Conservation (phyloP, 30 jellyfish, hydroid and myxozoan species). For the Pseudorhiza aurosa region DNA sequence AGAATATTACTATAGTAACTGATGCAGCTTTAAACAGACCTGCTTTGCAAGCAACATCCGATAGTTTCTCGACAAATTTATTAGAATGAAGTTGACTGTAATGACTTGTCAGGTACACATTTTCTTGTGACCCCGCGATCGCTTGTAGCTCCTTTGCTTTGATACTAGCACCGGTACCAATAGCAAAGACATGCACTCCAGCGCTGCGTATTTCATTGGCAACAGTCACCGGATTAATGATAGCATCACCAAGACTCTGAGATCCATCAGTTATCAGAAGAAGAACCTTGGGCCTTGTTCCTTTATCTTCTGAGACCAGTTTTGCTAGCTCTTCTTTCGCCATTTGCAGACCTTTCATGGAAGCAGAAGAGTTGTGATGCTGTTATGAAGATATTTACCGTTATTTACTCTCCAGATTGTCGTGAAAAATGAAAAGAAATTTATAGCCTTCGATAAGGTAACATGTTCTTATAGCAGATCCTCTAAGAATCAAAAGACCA, state of each 20-base stretch:
- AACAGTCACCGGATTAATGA: background rate
- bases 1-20: too few relatives aligned
- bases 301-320: background rate
- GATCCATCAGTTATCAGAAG: slow-evolving; percentile 71
- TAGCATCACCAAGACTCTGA: slow-evolving; percentile 44
- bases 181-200: slow-evolving; percentile 41
- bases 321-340: slow-evolving; percentile 34
- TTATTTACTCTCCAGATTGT: too few relatives aligned
- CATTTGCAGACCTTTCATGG: slow-evolving; percentile 17
- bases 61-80: background rate
- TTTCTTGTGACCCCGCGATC: slow-evolving; percentile 32
- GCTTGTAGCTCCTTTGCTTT: background rate
- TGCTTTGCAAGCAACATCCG: slow-evolving; percentile 38
- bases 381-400: too few relatives aligned
- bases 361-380: background rate
- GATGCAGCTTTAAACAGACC: too few relatives aligned
- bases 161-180: slow-evolving; percentile 36
- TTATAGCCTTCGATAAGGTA: too few relatives aligned
- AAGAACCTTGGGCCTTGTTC: slow-evolving; percentile 42
- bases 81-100: slow-evolving; percentile 40
- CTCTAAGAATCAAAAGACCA: too few relatives aligned
- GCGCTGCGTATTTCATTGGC: slow-evolving; percentile 53
- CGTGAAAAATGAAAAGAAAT: too few relatives aligned
- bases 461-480: too few relatives aligned
- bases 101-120: slow-evolving; percentile 40